phyloP scores from a whole-genome alignment of 2,888 invertebrate species.

The Palloptera scutellata region DNA sequence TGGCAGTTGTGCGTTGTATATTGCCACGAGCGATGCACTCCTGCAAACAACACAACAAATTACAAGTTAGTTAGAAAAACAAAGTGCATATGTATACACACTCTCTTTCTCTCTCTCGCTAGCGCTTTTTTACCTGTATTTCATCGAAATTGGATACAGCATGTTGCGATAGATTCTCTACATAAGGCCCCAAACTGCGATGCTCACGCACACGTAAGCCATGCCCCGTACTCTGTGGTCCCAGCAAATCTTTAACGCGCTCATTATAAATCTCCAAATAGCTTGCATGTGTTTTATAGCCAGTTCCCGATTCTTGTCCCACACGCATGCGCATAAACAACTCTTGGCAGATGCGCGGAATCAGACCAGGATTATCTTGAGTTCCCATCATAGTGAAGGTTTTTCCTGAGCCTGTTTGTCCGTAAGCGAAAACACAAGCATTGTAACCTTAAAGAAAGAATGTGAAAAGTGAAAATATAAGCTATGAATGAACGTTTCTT shows the following conservation, averaged over 20 bases:
- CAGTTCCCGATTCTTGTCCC: slow-evolving; percentile 81
- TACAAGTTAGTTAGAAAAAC: slow-evolving; percentile 9
- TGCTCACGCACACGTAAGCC: slow-evolving; percentile 81
- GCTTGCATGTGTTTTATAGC: slow-evolving; percentile 86
- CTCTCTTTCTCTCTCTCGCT: background rate
- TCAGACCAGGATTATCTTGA: slow-evolving; percentile 81
- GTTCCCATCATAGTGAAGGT: slow-evolving; percentile 92
- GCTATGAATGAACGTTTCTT: too few species aligned
- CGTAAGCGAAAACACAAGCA: slow-evolving; percentile 91
- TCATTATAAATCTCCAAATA: slow-evolving; percentile 89
- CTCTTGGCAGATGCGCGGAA: slow-evolving; percentile 85
- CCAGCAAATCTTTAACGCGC: slow-evolving; percentile 76
- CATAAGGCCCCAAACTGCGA: slow-evolving; percentile 82
- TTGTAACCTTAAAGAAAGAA: slow-evolving; percentile 69
- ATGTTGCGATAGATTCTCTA: slow-evolving; percentile 86
- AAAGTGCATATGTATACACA: background rate
- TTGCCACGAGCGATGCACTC: slow-evolving; percentile 83
- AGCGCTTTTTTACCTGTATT: slow-evolving; percentile 72
- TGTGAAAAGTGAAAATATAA: background rate
- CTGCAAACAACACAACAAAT: slow-evolving; percentile 60
- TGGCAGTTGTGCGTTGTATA: slow-evolving; percentile 83
- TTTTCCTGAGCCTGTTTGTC: slow-evolving; percentile 91
- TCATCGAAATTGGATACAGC: slow-evolving; percentile 86
- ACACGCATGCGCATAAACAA: slow-evolving; percentile 83
- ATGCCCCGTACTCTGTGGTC: slow-evolving; percentile 70